Conservation (phyloP, 2,113 vertebrate genomes). For the Pseudorhombus dupliciocellatus region DNA sequence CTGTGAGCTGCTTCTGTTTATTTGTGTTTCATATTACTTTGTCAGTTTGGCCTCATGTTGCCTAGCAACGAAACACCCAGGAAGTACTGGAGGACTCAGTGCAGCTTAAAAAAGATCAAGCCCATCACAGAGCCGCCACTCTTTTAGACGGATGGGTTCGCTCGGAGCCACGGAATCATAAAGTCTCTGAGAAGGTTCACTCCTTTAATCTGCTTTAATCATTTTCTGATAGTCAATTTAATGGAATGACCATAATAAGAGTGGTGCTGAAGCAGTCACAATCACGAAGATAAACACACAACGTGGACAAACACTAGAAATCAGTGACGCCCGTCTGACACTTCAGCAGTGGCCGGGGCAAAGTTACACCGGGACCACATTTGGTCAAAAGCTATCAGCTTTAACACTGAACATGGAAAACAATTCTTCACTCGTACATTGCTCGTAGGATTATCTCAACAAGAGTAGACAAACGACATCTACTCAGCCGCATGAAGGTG, state of each 20-base stretch:
- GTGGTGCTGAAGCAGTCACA: neutral
- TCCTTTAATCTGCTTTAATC: neutral
- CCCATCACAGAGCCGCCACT: neutral
- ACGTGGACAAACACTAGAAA: neutral
- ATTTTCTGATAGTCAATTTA: neutral
- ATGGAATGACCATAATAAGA: neutral
- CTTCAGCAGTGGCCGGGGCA: no score
- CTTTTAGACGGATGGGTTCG: neutral
- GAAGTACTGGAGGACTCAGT: neutral
- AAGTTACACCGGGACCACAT: no score
- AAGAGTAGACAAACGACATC: no score
- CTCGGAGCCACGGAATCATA: neutral
- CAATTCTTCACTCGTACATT: no score
- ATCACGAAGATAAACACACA: neutral
- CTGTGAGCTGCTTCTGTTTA: neutral
- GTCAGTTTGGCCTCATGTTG: neutral
- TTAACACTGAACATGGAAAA: no score
- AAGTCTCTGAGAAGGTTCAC: neutral
- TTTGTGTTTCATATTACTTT: neutral
- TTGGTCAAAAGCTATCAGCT: no score
- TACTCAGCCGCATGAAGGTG: no score
- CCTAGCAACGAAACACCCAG: neutral
- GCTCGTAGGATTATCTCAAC: no score
- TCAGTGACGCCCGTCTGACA: neutral
- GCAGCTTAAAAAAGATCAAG: neutral